Evolutionary conservation across 2,797 vertebrate species (phyloP).

Genomic region (Periparus ater): DNA sequence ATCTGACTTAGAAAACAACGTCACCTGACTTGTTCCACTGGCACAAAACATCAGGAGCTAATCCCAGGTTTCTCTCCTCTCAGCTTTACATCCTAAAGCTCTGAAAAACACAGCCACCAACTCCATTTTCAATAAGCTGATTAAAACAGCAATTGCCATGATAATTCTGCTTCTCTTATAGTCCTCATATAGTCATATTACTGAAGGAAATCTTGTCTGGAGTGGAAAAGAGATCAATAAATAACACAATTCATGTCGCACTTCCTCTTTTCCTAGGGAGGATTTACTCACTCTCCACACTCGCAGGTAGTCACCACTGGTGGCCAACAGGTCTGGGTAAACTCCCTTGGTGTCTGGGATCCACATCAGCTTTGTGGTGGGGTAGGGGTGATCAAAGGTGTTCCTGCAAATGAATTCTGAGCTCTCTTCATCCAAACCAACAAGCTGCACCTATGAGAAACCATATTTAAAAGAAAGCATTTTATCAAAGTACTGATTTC

Average conservation of each 20-base stretch:
- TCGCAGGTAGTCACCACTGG: conserved; percentile 96
- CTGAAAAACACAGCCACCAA: neutral
- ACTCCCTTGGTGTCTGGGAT: conserved; percentile 98
- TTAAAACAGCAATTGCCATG: neutral
- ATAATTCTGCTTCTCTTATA: neutral
- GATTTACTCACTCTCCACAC: conserved; percentile 91
- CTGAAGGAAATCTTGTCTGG: rapidly evolving
- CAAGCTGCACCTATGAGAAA: conserved; percentile 89
- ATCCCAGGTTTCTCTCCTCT: neutral
- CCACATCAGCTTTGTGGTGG: conserved; percentile 99
- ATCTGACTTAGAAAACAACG: neutral
- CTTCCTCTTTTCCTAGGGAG: neutral
- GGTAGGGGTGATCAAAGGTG: conserved; percentile 98
- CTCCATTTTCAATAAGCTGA: neutral
- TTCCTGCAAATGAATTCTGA: conserved; percentile 98
- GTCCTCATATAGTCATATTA: neutral
- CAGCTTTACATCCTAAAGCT: neutral
- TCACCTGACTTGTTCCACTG: neutral
- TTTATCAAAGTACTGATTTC: neutral
- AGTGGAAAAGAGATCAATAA: neutral
- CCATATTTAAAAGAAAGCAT: neutral
- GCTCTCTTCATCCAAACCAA: conserved; percentile 98
- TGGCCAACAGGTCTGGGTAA: conserved; percentile 95
- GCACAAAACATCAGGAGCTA: neutral
- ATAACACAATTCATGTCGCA: neutral